Base-by-base conservation (phyloP, 2,113 vertebrate genomes). In the Sinocyclocheilus anophthalmus region DNA sequence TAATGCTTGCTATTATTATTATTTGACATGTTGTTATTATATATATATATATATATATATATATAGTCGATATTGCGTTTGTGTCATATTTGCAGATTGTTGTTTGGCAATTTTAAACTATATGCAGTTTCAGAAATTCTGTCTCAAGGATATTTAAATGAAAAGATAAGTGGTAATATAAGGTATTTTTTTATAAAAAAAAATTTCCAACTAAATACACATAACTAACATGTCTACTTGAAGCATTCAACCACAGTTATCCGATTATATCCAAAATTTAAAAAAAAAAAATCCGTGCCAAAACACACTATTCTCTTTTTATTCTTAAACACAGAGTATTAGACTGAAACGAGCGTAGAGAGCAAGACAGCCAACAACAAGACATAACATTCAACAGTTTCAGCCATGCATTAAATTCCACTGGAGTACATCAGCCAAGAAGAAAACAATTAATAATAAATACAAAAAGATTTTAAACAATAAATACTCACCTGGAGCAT, bases 401-500 rank as follows among this genome's bases (percentile, higher is more conserved):
- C 9, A 59, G 18, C 9, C 30, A 39, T 39, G 11, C 20, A 59
- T 39, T 59, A 6, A 61, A 50, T 65, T 42, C 42, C 48, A 22
- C 45, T 42, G 57, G 45, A 72, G 37, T 33, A 59, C 39, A 75
- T 78, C 22, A 39, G 22, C 3, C 13, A 57, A 81, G 39, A 26
- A 26, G 42, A 24, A 72, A 33, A 26, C 16, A 42, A 81, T 42
- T 42, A 39, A 42, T 37, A 72, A 69, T 80, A 55, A 85, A 88
- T 83, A 79, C n/a, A 76, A 82, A 85, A 88, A 83, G 77, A 77
- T 83, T 48, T 84, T 88, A 86, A 69, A 87, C 77, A 80, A 81
- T 81, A 85, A 90, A n/a, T n/a, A 67, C 30, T 79, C 55, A 30
- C 55, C 93, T 94, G 92, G 93, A 93, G 93, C 95, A 96, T 95